Base-by-base conservation (phyloP, 2,113 vertebrate species). In the Toxotes chatareus region DNA sequence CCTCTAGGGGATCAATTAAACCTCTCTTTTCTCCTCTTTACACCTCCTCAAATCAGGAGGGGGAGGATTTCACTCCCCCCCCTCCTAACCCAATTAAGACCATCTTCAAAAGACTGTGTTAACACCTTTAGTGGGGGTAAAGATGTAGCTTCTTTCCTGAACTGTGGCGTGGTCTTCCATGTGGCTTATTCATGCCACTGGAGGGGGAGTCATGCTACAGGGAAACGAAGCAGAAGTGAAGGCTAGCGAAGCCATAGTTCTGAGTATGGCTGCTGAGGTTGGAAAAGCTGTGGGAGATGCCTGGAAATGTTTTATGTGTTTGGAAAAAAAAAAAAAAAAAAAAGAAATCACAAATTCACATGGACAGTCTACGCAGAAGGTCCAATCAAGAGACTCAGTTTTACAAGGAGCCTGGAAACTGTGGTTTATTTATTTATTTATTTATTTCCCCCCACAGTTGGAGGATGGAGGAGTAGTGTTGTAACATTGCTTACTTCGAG, bases 1-100 rank as follows among this genome's bases (percentile, higher is more conserved):
- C 89, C 91, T 90, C 89, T 83, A 27, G 89, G 91, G 91, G 90
- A 94, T 94, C 92, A 93, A 94, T 93, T 94, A 93, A 86, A 89
- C 64, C 76, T 85, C 75, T 88, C 77, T 84, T 86, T 87, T 91
- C 88, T 87, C 72, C 78, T 90, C 64, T 87, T 92, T 90, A 88
- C 85, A 85, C 85, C 88, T 90, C 80, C 75, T 90, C 77, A 86
- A 89, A 91, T 82, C 61, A 61, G 83, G 81, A 57, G 74, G 86
- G 83, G 68, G 72, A 59, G 81, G 75, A 80, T 85, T 91, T 91
- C 83, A 72, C 36, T 46, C 32, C 79, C 47, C 63, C 61, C 34
- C 34, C 63, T 46, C 53, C 84, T 61, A 75, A 88, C 79, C 90
- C 90, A 94, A 94, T 93, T 94, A 94, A 80, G 85, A 84, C 75